phyloP scores from a whole-genome alignment of 92 coral and sea anemone species.

The Zoanthus sansibaricus region DNA sequence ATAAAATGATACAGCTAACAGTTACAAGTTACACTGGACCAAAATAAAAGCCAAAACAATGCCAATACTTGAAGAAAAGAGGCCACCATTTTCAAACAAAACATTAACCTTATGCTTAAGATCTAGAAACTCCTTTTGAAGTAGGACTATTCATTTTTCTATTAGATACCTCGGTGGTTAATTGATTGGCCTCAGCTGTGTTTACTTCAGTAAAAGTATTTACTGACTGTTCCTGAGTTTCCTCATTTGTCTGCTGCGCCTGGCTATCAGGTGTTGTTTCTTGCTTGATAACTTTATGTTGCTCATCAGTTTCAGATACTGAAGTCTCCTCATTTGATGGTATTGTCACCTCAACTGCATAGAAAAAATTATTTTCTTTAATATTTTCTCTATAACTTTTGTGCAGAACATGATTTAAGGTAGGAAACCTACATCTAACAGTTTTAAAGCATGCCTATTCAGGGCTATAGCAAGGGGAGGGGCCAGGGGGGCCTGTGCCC shows the following conservation, averaged over 20 bases:
- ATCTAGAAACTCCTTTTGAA: too few species aligned
- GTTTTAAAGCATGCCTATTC: too few species aligned
- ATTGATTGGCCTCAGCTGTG: slow-evolving; percentile 23
- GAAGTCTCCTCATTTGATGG: slow-evolving; percentile 27
- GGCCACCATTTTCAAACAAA: not conserved
- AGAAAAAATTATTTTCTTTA: not conserved
- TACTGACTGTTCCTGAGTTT: slow-evolving; percentile 27
- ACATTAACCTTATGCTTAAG: not conserved
- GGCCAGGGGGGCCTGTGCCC: too few species aligned
- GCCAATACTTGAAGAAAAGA: not conserved
- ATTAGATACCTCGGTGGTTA: slow-evolving; percentile 17
- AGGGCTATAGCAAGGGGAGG: too few species aligned
- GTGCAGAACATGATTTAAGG: too few species aligned
- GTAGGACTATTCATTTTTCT: not conserved
- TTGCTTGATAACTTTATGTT: slow-evolving; percentile 18
- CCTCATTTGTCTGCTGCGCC: slow-evolving; percentile 6
- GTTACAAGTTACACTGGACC: not conserved
- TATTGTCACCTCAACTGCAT: slow-evolving; percentile 32
- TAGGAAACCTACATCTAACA: too few species aligned
- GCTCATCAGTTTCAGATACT: slow-evolving; percentile 4
- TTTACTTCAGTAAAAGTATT: slow-evolving; percentile 27
- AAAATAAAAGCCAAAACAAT: not conserved
- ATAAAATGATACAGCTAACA: not conserved
- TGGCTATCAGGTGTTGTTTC: slow-evolving; percentile 9
- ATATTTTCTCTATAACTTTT: too few species aligned